Conservation (phyloP, 1,140 invertebrate species). For the Fopius arisanus region DNA sequence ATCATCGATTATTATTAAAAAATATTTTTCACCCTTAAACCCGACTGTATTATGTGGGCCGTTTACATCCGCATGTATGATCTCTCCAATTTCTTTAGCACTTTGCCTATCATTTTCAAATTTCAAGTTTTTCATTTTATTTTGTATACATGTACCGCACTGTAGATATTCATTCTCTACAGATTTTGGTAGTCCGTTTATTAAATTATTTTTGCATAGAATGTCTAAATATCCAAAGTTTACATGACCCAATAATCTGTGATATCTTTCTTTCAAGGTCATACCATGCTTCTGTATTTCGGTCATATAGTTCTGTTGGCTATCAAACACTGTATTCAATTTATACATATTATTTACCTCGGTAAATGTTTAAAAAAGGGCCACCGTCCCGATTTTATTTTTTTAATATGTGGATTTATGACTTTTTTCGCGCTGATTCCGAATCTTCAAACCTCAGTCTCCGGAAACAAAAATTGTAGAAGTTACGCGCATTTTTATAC, state of each 20-base stretch:
- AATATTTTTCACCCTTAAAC: conserved; percentile 27
- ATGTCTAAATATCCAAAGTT: conserved; percentile 35
- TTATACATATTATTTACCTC: no score
- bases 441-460: no score
- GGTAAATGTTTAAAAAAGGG: no score
- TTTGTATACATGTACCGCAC: conserved; percentile 29
- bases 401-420: no score
- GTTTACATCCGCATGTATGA: conserved; percentile 31
- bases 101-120: conserved; percentile 30
- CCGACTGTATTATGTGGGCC: conserved; percentile 27
- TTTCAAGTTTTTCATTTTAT: conserved; percentile 35
- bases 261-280: conserved; percentile 32
- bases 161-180: conserved; percentile 24
- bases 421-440: no score
- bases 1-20: conserved; percentile 35
- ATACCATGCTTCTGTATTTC: conserved; percentile 8
- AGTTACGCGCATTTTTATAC: no score
- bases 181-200: conserved; percentile 21
- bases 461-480: no score
- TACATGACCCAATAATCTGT: conserved; percentile 33
- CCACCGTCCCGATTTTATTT: no score
- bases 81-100: conserved; percentile 30
- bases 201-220: conserved; percentile 27
- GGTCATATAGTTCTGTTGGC: no score
- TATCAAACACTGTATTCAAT: no score